Evolutionary conservation across 2,797 vertebrate species (phyloP).

Genomic region (Hippocampus kuda): DNA sequence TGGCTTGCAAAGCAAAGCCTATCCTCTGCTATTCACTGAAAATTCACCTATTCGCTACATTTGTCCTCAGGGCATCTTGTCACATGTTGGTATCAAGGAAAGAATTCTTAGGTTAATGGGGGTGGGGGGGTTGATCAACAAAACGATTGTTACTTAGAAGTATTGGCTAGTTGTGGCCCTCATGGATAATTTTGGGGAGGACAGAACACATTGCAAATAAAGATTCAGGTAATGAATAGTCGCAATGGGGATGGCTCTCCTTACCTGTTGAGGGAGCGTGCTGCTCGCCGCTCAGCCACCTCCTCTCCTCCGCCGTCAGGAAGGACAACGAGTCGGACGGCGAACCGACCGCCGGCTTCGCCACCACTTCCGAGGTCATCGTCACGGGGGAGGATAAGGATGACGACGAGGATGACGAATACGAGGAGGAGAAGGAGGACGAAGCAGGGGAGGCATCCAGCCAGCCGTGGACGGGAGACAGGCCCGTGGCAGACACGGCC

Average conservation of each 20-base stretch:
- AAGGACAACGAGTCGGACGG: conserved; percentile 40
- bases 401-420: background rate
- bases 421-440: background rate
- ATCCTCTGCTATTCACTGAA: too few species aligned
- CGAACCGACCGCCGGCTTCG: background rate
- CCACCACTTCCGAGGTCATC: background rate
- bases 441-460: conserved; percentile 25
- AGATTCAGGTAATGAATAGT: too few species aligned
- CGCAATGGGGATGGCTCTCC: background rate
- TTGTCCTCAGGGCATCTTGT: too few species aligned
- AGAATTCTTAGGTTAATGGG: too few species aligned
- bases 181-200: too few species aligned
- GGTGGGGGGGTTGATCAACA: too few species aligned
- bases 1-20: too few species aligned
- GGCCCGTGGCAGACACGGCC: conserved; percentile 25
- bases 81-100: too few species aligned
- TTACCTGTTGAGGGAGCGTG: background rate
- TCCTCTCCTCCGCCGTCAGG: conserved; percentile 47
- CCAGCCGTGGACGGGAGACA: conserved; percentile 26
- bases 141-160: too few species aligned
- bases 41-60: too few species aligned
- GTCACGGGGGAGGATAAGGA: rapidly evolving
- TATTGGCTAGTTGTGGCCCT: too few species aligned
- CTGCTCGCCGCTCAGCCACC: conserved; percentile 32
- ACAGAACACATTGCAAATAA: too few species aligned